Conservation (phyloP, 1,140 invertebrate species). For the Steinernema khuongi region DNA sequence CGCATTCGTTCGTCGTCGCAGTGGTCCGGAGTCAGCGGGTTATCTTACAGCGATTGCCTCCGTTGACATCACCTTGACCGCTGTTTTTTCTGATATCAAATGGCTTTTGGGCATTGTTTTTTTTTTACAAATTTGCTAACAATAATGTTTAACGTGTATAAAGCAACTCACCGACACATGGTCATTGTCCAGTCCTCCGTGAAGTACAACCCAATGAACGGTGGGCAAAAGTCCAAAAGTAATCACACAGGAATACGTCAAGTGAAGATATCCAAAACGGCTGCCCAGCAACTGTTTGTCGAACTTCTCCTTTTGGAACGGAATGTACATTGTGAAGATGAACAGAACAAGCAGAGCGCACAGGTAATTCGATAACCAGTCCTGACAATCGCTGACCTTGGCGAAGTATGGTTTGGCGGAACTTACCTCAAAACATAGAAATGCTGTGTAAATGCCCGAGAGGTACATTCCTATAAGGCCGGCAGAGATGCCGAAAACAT, state of each 20-base stretch:
- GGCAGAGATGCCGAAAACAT: conserved; percentile 84
- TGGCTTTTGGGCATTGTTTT: too few relatives aligned
- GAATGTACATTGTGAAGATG: conserved; percentile 66
- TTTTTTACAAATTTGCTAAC: background rate
- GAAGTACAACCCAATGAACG: conserved; percentile 78
- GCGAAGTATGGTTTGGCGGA: background rate
- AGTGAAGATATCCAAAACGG: conserved; percentile 63
- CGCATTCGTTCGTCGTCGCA: too few relatives aligned
- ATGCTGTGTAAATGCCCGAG: conserved; percentile 89
- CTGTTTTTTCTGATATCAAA: too few relatives aligned
- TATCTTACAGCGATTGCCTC: too few relatives aligned
- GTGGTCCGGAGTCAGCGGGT: too few relatives aligned
- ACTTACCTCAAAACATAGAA: conserved; percentile 84
- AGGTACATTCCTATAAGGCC: conserved; percentile 87
- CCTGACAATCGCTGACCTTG: conserved; percentile 64
- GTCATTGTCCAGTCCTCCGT: conserved; percentile 77
- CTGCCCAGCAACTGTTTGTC: conserved; percentile 61
- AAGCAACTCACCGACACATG: conserved; percentile 69
- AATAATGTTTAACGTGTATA: conserved; percentile 13
- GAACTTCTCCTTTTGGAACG: conserved; percentile 74
- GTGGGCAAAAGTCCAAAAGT: conserved; percentile 83
- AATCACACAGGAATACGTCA: conserved; percentile 77
- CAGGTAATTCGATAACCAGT: conserved; percentile 75
- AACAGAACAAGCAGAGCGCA: conserved; percentile 65
- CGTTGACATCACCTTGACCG: too few relatives aligned